Evolutionary conservation across 1,140 invertebrate species (phyloP).

Genomic region (Alviniconcha marisindica): DNA sequence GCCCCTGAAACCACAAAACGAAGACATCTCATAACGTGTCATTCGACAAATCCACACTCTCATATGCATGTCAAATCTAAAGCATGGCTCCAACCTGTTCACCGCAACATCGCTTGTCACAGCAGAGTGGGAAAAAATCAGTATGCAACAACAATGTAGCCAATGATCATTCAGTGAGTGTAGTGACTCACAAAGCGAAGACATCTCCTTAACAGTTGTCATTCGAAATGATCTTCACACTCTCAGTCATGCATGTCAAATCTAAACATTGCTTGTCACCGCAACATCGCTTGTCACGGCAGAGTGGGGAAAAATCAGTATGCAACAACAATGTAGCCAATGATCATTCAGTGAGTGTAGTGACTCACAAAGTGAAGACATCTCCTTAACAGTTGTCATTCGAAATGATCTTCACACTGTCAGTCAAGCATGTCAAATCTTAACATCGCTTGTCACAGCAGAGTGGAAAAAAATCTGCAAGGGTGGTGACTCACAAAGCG

Average conservation of each 20-base stretch:
- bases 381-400: not conserved
- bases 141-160: no score
- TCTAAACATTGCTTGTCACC: no score
- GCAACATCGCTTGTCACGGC: conserved; percentile 67
- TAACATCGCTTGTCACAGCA: conserved; percentile 62
- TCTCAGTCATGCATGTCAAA: not conserved
- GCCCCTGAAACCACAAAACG: no score
- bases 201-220: not conserved
- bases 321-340: no score
- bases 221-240: not conserved
- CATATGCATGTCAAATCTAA: not conserved
- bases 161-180: no score
- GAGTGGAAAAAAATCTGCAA: conserved; percentile 72
- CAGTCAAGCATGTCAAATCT: not conserved
- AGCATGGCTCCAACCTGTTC: no score
- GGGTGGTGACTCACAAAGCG: no score
- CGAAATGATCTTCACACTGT: not conserved
- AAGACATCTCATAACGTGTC: not conserved
- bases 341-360: no score
- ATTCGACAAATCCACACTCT: not conserved
- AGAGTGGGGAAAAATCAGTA: conserved; percentile 72
- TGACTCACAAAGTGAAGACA: no score
- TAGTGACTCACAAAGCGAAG: no score
- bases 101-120: conserved; percentile 70
- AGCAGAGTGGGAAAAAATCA: conserved; percentile 70